Conservation (phyloP, 2,113 vertebrate species). For the Pimephales promelas region DNA sequence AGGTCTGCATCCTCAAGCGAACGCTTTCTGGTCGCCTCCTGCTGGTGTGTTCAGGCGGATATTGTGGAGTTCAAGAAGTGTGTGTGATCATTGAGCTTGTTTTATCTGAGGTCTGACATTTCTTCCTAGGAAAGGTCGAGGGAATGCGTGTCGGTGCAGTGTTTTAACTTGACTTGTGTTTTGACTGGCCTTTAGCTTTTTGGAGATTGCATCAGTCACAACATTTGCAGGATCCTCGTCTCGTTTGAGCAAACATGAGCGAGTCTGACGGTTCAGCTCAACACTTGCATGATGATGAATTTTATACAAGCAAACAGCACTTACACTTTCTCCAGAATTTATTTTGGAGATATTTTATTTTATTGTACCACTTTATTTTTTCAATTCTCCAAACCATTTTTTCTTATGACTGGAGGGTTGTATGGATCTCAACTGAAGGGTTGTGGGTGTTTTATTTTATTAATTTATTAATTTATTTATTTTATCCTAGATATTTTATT, state of each 20-base stretch:
- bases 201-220: conserved; percentile 23
- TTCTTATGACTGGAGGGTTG: neutral
- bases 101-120: neutral
- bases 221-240: conserved; percentile 1
- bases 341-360: neutral
- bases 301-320: neutral
- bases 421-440: no score
- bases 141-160: neutral
- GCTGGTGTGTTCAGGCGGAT: neutral
- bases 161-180: conserved; percentile 23
- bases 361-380: neutral
- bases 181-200: conserved; percentile 20
- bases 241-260: neutral
- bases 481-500: neutral
- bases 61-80: neutral
- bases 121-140: neutral
- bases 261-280: neutral
- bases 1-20: neutral
- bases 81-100: conserved; percentile 8
- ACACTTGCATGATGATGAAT: neutral
- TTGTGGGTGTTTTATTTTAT: neutral
- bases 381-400: neutral
- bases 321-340: neutral
- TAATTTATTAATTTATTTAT: neutral
- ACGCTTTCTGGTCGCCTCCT: neutral